Conservation (phyloP, 2,113 vertebrate species). For the Leptosomus discolor region DNA sequence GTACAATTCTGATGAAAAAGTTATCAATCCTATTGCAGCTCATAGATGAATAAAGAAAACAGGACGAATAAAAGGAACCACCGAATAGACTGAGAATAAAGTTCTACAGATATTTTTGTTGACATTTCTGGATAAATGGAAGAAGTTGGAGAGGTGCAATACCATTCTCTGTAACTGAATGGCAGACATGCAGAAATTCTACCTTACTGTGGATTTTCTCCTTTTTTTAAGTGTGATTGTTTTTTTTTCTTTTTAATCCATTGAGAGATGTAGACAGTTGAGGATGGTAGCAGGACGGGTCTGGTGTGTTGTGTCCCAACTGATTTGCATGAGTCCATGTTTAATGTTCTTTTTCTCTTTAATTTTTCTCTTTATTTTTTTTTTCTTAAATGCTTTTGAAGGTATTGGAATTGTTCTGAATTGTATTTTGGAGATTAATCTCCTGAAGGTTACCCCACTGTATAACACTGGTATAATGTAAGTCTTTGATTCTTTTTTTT, state of each 20-base stretch:
- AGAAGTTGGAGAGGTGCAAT: background rate
- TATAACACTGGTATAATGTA: background rate
- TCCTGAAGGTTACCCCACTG: background rate
- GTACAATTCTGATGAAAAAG: background rate
- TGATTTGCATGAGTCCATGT: background rate
- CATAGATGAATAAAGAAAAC: background rate
- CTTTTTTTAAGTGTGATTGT: background rate
- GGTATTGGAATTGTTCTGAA: background rate
- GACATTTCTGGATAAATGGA: background rate
- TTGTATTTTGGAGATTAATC: constrained; percentile 5
- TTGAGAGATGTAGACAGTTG: background rate
- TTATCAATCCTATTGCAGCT: background rate
- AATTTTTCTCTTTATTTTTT: background rate
- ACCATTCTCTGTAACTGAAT: background rate
- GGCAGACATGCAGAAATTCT: background rate
- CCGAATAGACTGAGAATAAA: background rate
- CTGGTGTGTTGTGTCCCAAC: background rate
- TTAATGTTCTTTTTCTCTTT: background rate
- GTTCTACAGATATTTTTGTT: background rate
- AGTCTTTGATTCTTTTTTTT: background rate
- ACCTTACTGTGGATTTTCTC: background rate
- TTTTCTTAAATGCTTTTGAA: background rate
- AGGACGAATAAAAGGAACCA: background rate
- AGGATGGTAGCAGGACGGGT: background rate
- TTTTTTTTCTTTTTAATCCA: background rate